Conservation (phyloP, 2,113 vertebrate species). For the Oncorhynchus nerka region DNA sequence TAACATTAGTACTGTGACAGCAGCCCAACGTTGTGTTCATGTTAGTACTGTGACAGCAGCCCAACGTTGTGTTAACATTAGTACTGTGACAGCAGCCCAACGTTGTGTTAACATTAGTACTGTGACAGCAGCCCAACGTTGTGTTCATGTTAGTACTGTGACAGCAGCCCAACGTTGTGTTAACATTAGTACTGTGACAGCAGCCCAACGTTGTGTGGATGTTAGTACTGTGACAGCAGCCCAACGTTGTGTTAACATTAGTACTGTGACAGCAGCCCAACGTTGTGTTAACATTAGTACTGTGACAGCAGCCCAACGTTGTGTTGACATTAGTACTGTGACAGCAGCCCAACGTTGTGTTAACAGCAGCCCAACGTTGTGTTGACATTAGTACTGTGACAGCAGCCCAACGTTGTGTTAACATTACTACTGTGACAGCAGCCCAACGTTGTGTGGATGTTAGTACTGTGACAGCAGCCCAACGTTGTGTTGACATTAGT, state of each 20-base stretch:
- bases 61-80: slow-evolving; percentile 51
- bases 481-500: no score
- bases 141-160: slow-evolving; percentile 52
- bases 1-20: slow-evolving; percentile 34
- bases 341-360: slow-evolving; percentile 45
- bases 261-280: slow-evolving; percentile 52
- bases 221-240: slow-evolving; percentile 55
- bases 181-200: slow-evolving; percentile 56
- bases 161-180: slow-evolving; percentile 45
- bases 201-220: slow-evolving; percentile 42
- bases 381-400: slow-evolving; percentile 54
- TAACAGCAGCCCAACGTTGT: slow-evolving; percentile 50
- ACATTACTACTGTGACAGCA: no score
- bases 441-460: no score
- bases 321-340: slow-evolving; percentile 51
- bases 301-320: slow-evolving; percentile 52
- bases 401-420: slow-evolving; percentile 37
- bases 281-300: slow-evolving; percentile 51
- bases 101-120: slow-evolving; percentile 50
- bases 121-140: slow-evolving; percentile 51
- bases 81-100: slow-evolving; percentile 52
- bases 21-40: slow-evolving; percentile 42
- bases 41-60: slow-evolving; percentile 56
- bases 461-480: no score
- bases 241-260: slow-evolving; percentile 51